Conservation (phyloP, 2,113 vertebrate species). For the Pteruthius melanotis region DNA sequence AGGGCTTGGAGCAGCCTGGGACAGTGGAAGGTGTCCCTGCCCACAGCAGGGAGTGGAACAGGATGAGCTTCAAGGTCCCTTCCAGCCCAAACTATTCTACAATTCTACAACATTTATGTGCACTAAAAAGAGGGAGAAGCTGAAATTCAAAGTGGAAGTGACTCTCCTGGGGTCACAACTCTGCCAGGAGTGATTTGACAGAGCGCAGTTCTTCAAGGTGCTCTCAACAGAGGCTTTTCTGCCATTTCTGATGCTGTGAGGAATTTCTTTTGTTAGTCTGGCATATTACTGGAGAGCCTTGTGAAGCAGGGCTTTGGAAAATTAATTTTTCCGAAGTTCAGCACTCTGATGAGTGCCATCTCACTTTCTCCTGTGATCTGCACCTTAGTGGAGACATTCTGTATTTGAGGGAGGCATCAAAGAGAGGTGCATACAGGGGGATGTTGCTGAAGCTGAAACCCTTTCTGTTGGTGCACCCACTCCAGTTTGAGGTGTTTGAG, state of each 20-base stretch:
- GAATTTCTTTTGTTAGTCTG: not conserved
- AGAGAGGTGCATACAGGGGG: not conserved
- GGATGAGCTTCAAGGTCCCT: not conserved
- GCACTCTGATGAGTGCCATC: not conserved
- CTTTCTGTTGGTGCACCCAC: not conserved
- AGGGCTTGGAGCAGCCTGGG: not conserved
- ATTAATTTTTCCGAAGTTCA: not conserved
- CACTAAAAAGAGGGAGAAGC: not conserved
- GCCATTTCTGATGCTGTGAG: not conserved
- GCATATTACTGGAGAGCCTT: not conserved
- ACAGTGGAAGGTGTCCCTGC: accelerated
- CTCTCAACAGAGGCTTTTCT: not conserved
- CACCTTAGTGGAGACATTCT: not conserved
- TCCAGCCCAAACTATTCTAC: not conserved
- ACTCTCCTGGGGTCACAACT: not conserved
- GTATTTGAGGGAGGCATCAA: not conserved
- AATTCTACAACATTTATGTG: not conserved
- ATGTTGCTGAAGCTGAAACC: not conserved
- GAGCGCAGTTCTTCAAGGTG: not conserved
- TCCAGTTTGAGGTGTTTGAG: not conserved
- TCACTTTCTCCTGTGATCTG: not conserved
- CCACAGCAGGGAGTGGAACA: not conserved
- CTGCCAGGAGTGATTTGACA: not conserved
- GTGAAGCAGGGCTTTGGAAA: not conserved
- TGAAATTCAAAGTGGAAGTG: not conserved